phyloP scores from a whole-genome alignment of 2,113 vertebrate species.

The Catharus fuscescens region DNA sequence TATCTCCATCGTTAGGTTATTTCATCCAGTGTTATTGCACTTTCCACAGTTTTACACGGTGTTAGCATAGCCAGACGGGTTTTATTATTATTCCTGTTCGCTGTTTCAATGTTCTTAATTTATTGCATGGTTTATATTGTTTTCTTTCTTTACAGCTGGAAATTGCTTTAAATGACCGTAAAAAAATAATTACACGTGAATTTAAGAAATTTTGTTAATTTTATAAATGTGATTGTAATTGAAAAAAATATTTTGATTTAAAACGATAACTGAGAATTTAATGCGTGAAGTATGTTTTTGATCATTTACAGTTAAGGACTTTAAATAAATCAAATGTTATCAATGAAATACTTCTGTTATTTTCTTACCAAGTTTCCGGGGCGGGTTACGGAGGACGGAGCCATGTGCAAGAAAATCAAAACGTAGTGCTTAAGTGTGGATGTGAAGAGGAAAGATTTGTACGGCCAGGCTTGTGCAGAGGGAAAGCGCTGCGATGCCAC shows the following conservation, averaged over 20 bases:
- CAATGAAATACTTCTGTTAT: constrained; percentile 52
- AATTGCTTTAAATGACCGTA: constrained; percentile 81
- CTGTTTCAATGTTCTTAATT: constrained; percentile 88
- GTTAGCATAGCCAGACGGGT: constrained; percentile 81
- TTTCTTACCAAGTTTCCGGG: constrained; percentile 40
- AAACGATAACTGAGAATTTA: constrained; percentile 78
- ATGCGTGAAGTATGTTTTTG: constrained; percentile 78
- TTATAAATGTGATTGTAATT: constrained; percentile 87
- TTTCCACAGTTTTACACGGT: constrained; percentile 79
- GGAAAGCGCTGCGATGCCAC: not conserved
- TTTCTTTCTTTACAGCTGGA: constrained; percentile 78
- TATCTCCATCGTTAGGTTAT: constrained; percentile 71
- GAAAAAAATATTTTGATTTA: constrained; percentile 84
- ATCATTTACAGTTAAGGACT: constrained; percentile 81
- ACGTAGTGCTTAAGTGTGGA: not conserved
- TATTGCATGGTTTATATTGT: constrained; percentile 89
- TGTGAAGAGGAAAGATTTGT: not conserved
- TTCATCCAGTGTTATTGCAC: constrained; percentile 85
- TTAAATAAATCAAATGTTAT: constrained; percentile 83
- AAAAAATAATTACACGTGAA: constrained; percentile 64
- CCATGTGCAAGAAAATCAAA: not conserved
- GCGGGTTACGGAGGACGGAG: not conserved
- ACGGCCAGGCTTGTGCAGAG: not conserved
- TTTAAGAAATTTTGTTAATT: constrained; percentile 82
- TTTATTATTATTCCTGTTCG: constrained; percentile 74